Conservation (phyloP, 2,888 invertebrate species). For the Chloroclysta siterata region DNA sequence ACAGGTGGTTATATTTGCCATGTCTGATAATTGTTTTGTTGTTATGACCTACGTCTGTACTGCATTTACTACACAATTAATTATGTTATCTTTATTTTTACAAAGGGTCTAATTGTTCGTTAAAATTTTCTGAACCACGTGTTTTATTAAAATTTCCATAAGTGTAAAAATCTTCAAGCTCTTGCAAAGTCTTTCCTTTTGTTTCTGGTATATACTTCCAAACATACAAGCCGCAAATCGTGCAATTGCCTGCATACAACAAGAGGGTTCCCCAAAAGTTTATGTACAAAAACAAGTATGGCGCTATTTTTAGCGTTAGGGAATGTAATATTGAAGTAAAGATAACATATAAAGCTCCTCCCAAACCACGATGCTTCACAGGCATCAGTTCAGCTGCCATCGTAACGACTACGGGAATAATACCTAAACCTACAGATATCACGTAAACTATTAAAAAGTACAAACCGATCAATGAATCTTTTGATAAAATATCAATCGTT, state of each 20-base stretch:
- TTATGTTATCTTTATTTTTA: neutral
- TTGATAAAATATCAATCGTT: slow-evolving; percentile 14
- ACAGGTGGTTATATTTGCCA: too few species aligned
- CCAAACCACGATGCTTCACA: slow-evolving; percentile 36
- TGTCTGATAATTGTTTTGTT: neutral
- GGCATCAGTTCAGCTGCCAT: slow-evolving; percentile 38
- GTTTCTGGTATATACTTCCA: slow-evolving; percentile 42
- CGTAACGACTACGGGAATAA: slow-evolving; percentile 23
- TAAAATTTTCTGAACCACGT: neutral
- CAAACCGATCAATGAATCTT: slow-evolving; percentile 33
- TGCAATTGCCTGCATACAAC: slow-evolving; percentile 27
- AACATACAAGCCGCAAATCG: slow-evolving; percentile 30
- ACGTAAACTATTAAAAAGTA: slow-evolving; percentile 30
- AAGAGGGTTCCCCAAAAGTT: slow-evolving; percentile 35
- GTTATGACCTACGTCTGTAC: neutral
- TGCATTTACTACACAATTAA: neutral
- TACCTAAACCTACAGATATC: slow-evolving; percentile 25
- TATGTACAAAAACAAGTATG: slow-evolving; percentile 34
- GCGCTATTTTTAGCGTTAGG: slow-evolving; percentile 31
- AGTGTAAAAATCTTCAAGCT: slow-evolving; percentile 37
- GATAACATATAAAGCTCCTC: slow-evolving; percentile 35
- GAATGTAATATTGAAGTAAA: slow-evolving; percentile 32
- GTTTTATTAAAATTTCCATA: slow-evolving; percentile 15
- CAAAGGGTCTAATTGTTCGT: neutral
- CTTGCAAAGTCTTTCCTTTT: slow-evolving; percentile 37